Evolutionary conservation across 2,888 invertebrate genomes (phyloP), one percentile per base, ranked within the genome.

Genomic region (Pherbina coryleti): DNA sequence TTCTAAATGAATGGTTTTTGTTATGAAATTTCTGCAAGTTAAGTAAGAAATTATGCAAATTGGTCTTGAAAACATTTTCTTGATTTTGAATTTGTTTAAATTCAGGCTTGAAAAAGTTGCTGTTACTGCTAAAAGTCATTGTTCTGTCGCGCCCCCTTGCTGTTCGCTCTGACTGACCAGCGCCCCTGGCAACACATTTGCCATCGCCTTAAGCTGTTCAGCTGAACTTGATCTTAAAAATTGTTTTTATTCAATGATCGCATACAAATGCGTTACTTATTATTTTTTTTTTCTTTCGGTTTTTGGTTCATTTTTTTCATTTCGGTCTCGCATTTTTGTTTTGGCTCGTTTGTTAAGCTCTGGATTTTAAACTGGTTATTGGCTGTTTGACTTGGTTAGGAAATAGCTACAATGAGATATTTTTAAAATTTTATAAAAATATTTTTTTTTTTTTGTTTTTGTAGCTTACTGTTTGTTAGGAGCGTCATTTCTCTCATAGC

Each of bases 11-110:
- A 14, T 76, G 78, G 81, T 84, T 85, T 86, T 86, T 85, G 85
- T 86, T 86, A 85, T 84, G 83, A 85, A 85, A 85, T 60, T 28
- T 69, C 17, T 67, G 37, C 34, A 37, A 51, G 25, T 51, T 86
- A 86, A 86, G 86, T 86, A 85, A 85, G 86, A 86, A 86, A 86
- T 86, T 86, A 86, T 86, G 86, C 87, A 86, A 86, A 86, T 83
- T 22, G 51, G 83, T 82, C 74, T 75, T 51, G 57, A 49, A n/a
- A 19, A 77, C 28, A 31, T 44, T 44, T 44, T 44, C 44, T 44
- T 44, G 44, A 44, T 44, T 44, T 44, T 5, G 55, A 71, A 71
- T 19, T 53, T n/a, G 11, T 44, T 7, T 44, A 44, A 44, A 44
- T 44, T 44, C 11, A 44, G 44, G 11, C 14, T 11, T 11, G 44